phyloP scores from a whole-genome alignment of 2,888 invertebrate species.

The Philereme transversata region DNA sequence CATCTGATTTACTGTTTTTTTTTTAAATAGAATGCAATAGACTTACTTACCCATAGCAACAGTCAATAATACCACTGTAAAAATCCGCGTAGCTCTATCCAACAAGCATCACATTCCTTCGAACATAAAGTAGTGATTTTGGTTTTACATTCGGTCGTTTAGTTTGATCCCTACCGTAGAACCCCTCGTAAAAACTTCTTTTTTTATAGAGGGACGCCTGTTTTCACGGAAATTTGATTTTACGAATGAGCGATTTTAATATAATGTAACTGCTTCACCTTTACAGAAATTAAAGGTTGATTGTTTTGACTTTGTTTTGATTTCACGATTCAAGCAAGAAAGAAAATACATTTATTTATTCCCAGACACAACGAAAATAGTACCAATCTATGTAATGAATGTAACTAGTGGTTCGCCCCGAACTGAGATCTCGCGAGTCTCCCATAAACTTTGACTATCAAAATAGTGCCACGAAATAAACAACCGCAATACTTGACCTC shows the following conservation, averaged over 20 bases:
- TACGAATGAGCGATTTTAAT: conserved; percentile 63
- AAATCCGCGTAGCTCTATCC: not conserved
- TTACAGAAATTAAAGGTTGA: conserved; percentile 27
- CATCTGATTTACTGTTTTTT: no score
- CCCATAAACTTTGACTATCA: no score
- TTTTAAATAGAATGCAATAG: no score
- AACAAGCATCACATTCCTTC: conserved; percentile 18
- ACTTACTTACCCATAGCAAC: no score
- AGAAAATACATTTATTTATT: no score
- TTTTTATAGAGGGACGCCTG: conserved; percentile 54
- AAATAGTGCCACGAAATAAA: no score
- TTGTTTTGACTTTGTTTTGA: not conserved
- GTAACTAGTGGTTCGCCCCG: no score
- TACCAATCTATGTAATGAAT: no score
- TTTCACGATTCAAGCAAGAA: no score
- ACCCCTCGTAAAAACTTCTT: conserved; percentile 49
- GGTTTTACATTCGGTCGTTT: conserved; percentile 43
- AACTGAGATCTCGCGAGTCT: no score
- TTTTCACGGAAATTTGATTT: conserved; percentile 68
- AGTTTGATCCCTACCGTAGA: conserved; percentile 42
- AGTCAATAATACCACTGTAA: not conserved
- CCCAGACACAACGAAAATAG: not conserved
- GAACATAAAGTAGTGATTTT: conserved; percentile 35
- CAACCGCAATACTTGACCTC: no score
- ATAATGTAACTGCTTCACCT: conserved; percentile 49